Percentiles rank a stretch among this genome's conserved stretches.
Evolutionary conservation across 2,797 vertebrate genomes (phyloP).

Genomic region (Coregonus ussuriensis): DNA sequence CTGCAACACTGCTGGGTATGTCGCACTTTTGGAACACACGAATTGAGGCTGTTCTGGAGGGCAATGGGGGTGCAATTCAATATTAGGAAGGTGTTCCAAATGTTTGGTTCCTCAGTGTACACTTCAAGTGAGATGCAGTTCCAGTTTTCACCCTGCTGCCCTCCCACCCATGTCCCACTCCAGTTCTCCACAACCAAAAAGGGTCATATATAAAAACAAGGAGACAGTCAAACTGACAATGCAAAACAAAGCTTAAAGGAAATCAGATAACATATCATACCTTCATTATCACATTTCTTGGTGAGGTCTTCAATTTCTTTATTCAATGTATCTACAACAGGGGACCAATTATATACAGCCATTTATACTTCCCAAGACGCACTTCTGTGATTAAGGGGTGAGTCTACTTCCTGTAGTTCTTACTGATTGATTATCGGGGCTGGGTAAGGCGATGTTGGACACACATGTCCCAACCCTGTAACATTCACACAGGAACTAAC

Average conservation of each 20-base stretch:
- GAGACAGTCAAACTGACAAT: slow-evolving; percentile 20
- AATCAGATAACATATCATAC: slow-evolving; percentile 8
- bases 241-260: slow-evolving; percentile 2
- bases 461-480: background rate
- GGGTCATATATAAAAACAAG: slow-evolving; percentile 22
- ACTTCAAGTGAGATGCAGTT: slow-evolving; percentile 80
- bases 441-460: background rate
- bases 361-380: background rate
- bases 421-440: slow-evolving; percentile 23
- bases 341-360: background rate
- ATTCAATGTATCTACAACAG: slow-evolving; percentile 3
- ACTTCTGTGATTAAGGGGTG: background rate
- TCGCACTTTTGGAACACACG: too few species aligned
- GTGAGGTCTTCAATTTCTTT: background rate
- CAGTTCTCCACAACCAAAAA: slow-evolving; percentile 62
- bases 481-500: slow-evolving; percentile 5
- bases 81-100: too few species aligned
- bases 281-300: slow-evolving; percentile 13
- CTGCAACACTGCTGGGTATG: too few species aligned
- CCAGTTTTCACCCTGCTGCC: slow-evolving; percentile 58
- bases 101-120: slow-evolving; percentile 62
- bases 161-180: slow-evolving; percentile 21
- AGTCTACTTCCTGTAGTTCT: too few species aligned
- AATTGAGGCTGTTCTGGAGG: too few species aligned
- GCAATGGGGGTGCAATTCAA: too few species aligned